Percentiles rank a stretch among this genome's conserved stretches.
These are phyloP conservation scores for Samia ricini DNA, from an alignment of 1,140 invertebrate genomes.

Conservation along the genomic window DNA sequence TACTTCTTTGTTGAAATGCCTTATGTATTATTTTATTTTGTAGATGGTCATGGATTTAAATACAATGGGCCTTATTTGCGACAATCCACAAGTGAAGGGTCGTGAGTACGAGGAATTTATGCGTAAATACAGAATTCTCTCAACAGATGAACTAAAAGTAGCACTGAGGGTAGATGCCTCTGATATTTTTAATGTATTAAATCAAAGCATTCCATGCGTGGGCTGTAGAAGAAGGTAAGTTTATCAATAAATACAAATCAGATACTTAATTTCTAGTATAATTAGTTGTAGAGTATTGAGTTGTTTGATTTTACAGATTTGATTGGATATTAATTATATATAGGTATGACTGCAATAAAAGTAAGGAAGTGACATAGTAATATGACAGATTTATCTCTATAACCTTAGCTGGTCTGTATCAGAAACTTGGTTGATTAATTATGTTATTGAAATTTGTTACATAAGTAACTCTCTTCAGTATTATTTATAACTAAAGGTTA, in stretches of 20 bases:
- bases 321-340: no score
- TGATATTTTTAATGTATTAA: constrained; percentile 89
- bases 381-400: no score
- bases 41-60: constrained; percentile 96
- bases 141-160: constrained; percentile 85
- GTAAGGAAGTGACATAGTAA: no score
- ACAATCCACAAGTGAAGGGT: constrained; percentile 85
- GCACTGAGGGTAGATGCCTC: constrained; percentile 90
- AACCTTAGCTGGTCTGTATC: no score
- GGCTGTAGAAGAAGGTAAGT: constrained; percentile 92
- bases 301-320: no score
- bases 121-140: constrained; percentile 88
- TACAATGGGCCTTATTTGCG: constrained; percentile 87
- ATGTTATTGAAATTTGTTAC: no score
- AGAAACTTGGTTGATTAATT: no score
- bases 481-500: no score
- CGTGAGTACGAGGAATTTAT: constrained; percentile 91
- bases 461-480: no score
- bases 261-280: background rate
- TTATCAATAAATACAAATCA: background rate
- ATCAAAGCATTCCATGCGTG: constrained; percentile 94
- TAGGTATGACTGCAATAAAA: no score
- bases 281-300: no score
- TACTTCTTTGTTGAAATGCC: constrained; percentile 56
- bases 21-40: constrained; percentile 48